Conservation (phyloP, 2,113 vertebrate species). For the Rhinogobius similis region DNA sequence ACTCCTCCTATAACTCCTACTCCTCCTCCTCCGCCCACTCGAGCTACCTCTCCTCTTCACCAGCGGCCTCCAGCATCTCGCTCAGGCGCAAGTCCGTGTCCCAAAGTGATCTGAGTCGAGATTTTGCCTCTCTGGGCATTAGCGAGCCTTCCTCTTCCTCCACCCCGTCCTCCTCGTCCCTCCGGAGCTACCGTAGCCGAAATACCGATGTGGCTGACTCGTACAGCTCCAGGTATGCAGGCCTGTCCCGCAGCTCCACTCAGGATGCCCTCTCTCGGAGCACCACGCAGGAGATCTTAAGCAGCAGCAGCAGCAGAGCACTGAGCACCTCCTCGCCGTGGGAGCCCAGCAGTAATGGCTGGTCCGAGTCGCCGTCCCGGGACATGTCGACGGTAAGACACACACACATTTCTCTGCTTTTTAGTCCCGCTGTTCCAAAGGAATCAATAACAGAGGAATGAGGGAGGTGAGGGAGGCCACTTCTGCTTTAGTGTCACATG, state of each 20-base stretch:
- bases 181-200: conserved; percentile 70
- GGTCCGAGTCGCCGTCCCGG: conserved; percentile 64
- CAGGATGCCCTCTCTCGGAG: conserved; percentile 69
- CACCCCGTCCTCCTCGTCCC: conserved; percentile 70
- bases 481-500: conserved; percentile 9
- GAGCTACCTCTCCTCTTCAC: conserved; percentile 81
- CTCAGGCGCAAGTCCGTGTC: conserved; percentile 86
- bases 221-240: conserved; percentile 55
- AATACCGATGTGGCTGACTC: conserved; percentile 62
- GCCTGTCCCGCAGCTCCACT: conserved; percentile 72
- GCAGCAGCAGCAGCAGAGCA: conserved; percentile 65
- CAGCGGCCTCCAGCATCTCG: conserved; percentile 61
- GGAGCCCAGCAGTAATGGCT: conserved; percentile 63
- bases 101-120: conserved; percentile 88
- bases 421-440: background rate
- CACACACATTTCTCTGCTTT: conserved; percentile 2
- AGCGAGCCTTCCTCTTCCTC: conserved; percentile 67
- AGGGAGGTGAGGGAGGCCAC: conserved; percentile 1
- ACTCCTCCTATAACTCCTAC: conserved; percentile 67
- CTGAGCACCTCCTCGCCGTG: conserved; percentile 76
- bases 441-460: conserved; percentile 11
- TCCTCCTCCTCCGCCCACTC: conserved; percentile 56
- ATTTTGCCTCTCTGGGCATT: conserved; percentile 83
- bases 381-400: conserved; percentile 68
- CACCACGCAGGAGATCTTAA: conserved; percentile 66